phyloP scores from a whole-genome alignment of 2,797 vertebrate genomes.

The Mormyrus hasselquistii region DNA sequence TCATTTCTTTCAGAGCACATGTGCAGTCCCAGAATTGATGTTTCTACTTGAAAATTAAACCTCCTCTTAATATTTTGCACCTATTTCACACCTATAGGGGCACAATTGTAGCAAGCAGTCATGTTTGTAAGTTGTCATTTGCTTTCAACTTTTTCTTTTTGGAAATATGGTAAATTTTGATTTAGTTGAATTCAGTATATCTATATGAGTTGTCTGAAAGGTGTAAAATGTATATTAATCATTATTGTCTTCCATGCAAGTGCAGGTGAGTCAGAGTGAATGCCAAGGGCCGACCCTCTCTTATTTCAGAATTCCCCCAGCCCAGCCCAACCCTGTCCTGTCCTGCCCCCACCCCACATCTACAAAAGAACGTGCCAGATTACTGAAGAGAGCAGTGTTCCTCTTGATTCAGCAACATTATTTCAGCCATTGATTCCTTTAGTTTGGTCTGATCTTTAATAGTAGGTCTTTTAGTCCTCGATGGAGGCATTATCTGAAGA shows the following conservation, averaged over 20 bases:
- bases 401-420: constrained; percentile 30
- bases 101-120: constrained; percentile 40
- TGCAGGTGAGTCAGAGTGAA: constrained; percentile 42
- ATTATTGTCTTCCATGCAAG: constrained; percentile 65
- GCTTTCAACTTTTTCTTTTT: constrained; percentile 28
- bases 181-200: constrained; percentile 24
- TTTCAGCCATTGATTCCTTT: constrained; percentile 32
- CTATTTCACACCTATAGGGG: constrained; percentile 27
- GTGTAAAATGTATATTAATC: constrained; percentile 46
- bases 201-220: constrained; percentile 36
- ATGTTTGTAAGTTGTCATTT: constrained; percentile 31
- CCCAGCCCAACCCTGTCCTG: constrained; percentile 5
- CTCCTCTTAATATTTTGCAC: constrained; percentile 28
- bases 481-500: constrained; percentile 9
- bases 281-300: constrained; percentile 36
- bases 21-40: constrained; percentile 30
- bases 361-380: constrained; percentile 51
- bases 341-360: background rate
- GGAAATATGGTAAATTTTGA: constrained; percentile 22
- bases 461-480: constrained; percentile 25
- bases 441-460: constrained; percentile 20
- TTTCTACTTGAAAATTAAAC: constrained; percentile 25
- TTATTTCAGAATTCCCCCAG: constrained; percentile 3
- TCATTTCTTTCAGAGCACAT: constrained; percentile 40
- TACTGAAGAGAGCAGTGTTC: constrained; percentile 37